Percentiles rank a stretch among this genome's conserved stretches.
These are phyloP conservation scores for Brachyopa scutellaris DNA, from an alignment of 2,888 invertebrate genomes.

Conservation along the genomic window DNA sequence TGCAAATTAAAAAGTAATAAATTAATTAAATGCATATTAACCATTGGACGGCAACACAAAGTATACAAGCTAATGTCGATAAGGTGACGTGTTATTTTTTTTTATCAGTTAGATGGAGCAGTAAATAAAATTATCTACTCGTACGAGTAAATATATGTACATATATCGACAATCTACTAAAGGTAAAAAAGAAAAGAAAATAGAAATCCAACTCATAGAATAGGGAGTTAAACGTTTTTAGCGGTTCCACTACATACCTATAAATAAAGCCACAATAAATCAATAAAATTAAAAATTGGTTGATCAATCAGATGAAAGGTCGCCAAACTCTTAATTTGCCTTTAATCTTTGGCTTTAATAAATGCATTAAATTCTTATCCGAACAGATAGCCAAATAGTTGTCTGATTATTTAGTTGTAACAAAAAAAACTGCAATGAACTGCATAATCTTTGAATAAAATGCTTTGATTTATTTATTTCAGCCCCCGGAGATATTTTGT, in stretches of 20 bases:
- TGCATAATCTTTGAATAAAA: too few species aligned
- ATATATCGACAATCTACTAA: neutral
- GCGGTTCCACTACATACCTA: too few species aligned
- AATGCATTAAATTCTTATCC: too few species aligned
- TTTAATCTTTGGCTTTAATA: too few species aligned
- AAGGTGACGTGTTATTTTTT: neutral
- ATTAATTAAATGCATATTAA: neutral
- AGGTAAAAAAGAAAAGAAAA: neutral
- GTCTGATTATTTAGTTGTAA: too few species aligned
- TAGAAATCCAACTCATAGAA: neutral
- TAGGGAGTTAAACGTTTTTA: too few species aligned
- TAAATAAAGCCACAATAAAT: neutral
- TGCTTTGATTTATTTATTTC: too few species aligned
- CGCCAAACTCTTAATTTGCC: too few species aligned
- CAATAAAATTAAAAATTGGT: neutral
- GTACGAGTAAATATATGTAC: too few species aligned
- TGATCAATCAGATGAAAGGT: neutral
- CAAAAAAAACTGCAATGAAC: too few species aligned
- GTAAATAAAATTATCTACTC: neutral
- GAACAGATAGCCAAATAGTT: too few species aligned
- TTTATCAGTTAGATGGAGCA: neutral
- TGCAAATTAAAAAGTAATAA: slow-evolving; percentile 74
- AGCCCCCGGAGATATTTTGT: too few species aligned
- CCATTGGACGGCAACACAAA: slow-evolving; percentile 6
- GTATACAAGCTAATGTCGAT: slow-evolving; percentile 14